Percentiles rank a stretch among this genome's conserved stretches.
Evolutionary conservation across 2,888 invertebrate species (phyloP).

Genomic region (Lordiphosa andalusiaca): DNA sequence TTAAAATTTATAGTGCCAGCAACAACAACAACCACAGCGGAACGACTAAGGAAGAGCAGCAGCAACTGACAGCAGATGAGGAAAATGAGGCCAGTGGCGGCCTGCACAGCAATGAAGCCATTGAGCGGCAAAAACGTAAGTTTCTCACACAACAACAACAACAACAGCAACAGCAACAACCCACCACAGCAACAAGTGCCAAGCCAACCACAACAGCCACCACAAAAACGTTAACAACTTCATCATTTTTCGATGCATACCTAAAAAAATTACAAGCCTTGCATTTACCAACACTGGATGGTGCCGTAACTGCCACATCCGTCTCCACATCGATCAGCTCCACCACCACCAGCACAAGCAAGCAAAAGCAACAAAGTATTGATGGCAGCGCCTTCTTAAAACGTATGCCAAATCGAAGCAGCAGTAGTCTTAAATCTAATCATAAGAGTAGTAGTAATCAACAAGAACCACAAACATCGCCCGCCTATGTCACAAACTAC

Average conservation of each 20-base stretch:
- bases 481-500: constrained; percentile 82
- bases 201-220: constrained; percentile 24
- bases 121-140: constrained; percentile 78
- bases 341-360: constrained; percentile 27
- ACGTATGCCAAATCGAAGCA: constrained; percentile 73
- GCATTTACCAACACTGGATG: constrained; percentile 66
- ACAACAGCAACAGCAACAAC: constrained; percentile 42
- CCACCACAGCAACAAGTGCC: constrained; percentile 45
- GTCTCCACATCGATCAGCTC: constrained; percentile 54
- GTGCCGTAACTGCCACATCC: constrained; percentile 53
- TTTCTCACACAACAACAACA: constrained; percentile 61
- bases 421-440: constrained; percentile 56
- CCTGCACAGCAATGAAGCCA: constrained; percentile 76
- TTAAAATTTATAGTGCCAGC: constrained; percentile 75
- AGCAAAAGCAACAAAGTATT: constrained; percentile 36
- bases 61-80: constrained; percentile 47
- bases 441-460: constrained; percentile 58
- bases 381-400: constrained; percentile 73
- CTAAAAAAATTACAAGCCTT: constrained; percentile 77
- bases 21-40: constrained; percentile 47
- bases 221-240: constrained; percentile 46
- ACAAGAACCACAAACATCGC: constrained; percentile 47
- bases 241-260: constrained; percentile 78
- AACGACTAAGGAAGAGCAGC: constrained; percentile 44
- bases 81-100: constrained; percentile 74